Evolutionary conservation across 2,797 vertebrate genomes (phyloP), one percentile per base, ranked within the genome.

Genomic region (Alca torda): DNA sequence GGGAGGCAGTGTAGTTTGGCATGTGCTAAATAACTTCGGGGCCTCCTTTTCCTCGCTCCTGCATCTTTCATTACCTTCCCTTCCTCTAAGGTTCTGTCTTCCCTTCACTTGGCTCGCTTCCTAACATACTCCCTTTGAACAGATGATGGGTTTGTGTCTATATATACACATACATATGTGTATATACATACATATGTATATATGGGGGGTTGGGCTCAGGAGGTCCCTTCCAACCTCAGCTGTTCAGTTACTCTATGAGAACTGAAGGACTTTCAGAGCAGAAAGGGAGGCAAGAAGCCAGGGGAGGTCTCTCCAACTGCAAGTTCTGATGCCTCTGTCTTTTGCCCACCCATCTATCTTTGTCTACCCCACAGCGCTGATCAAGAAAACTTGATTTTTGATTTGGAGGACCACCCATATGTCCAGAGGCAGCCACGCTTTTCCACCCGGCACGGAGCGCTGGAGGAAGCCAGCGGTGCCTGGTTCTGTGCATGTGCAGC

Each of bases 361-460:
- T 64, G 46, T 18, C 43, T 82, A 5, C 25, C 48, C 50, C 41
- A 4, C 0, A 0, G 46, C 0, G 0, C 51, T 56, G n/a, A 24
- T 10, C 21, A 5, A 5, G 9, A 33, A 21, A n/a, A 43, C 14
- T 31, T 41, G 5, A 31, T 12, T 73, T 80, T 51, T 7, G 24
- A 10, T 39, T 50, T 76, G 77, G 51, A 74, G 61, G 26, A 5
- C 75, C 30, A 21, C 30, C 25, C 0, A 0, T 6, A 0, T 9
- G 31, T 11, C 59, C 73, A 60, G 70, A 75, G 50, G 20, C 70
- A 67, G 70, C 51, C 82, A n/a, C 10, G 48, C 60, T 54, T 59
- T 84, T 57, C 60, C 54, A 37, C 25, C 41, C 37, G 19, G 28
- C 54, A 13, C 0, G 0, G 73, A 53, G 64, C 61, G 41, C 57